Base-by-base conservation (phyloP, 2,797 vertebrate genomes). In the Hemitrygon akajei region DNA sequence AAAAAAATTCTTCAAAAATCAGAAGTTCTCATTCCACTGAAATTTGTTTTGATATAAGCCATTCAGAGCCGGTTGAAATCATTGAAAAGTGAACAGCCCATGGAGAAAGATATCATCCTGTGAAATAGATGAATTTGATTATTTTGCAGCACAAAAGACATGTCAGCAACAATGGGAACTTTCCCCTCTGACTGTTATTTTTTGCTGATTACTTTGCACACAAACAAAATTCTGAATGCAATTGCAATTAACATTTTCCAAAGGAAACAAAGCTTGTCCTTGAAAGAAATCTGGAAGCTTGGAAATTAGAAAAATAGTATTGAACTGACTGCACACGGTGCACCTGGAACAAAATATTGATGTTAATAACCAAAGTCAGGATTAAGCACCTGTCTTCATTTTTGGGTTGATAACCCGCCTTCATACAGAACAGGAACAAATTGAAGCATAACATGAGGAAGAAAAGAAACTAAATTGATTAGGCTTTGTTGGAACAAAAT, bases 271-370 rank as follows among this genome's bases (percentile, higher is more conserved):
- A 92, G 47, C 11, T 14, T 27, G 47, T 9, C 12, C 20, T 76
- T 93, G 91, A 76, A 93, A 93, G 25, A 47, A 27, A 75, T 75
- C 56, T 75, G 71, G 60, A 92, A 92, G 34, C 71, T 73, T 92
- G 91, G 6, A 18, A 47, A 75, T 30, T 30, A 89, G 14, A 56
- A 92, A 10, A 75, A 47, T 92, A 18, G 20, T 75, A 40, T 93
- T 75, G 2, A 1, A 14, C 7, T 92, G 37, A 7, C 37, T 56
- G 73, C 47, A 12, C 69, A 56, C 30, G 69, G n/a, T 37, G 18
- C 7, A 69, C 22, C 63, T 89, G 66, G n/a, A n/a, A 89, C 30
- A 66, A 16, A 22, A 89, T n/a, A 7, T 66, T 66, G 18, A 89
- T 22, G 11, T n/a, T 14, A 58, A 7, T 69, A 7, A 37, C 30